These are phyloP conservation scores for Brachionus calyciflorus DNA, from an alignment of 1,140 invertebrate species.

Conservation along the genomic window DNA sequence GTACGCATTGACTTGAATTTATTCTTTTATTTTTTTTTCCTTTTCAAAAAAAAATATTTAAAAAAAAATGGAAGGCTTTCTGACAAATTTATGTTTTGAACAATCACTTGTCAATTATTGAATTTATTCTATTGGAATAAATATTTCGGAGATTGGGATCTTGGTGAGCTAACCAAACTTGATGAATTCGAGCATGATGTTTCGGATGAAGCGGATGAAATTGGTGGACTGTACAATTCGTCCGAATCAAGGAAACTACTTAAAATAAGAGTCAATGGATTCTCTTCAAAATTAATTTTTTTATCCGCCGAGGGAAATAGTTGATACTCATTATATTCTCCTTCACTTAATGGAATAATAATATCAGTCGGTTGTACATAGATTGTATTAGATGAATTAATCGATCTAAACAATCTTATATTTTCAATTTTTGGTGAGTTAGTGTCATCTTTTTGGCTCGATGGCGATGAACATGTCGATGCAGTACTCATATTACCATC, in stretches of 20 bases:
- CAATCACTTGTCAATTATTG: not conserved
- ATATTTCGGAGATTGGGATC: constrained; percentile 20
- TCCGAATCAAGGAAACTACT: not conserved
- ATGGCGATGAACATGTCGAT: constrained; percentile 4
- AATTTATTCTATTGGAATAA: not conserved
- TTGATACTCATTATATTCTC: constrained; percentile 40
- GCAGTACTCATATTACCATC: not conserved
- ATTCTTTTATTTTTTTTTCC: not conserved
- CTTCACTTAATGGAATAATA: constrained; percentile 36
- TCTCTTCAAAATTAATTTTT: not conserved
- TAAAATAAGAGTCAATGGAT: not conserved
- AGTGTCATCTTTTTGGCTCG: constrained; percentile 14
- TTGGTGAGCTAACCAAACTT: constrained; percentile 15
- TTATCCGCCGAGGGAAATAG: not conserved
- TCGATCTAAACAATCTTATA: constrained; percentile 14
- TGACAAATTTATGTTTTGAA: too few species aligned
- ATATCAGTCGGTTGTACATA: constrained; percentile 43
- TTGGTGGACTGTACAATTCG: constrained; percentile 36
- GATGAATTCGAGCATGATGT: constrained; percentile 30
- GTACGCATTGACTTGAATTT: constrained; percentile 3
- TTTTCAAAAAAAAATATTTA: constrained; percentile 18
- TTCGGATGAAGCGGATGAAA: constrained; percentile 9
- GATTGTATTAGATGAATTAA: constrained; percentile 42
- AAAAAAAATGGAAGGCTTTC: constrained; percentile 22
- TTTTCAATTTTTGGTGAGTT: not conserved